Conservation (phyloP, 2,888 invertebrate genomes). For the Adineta ricciae region DNA sequence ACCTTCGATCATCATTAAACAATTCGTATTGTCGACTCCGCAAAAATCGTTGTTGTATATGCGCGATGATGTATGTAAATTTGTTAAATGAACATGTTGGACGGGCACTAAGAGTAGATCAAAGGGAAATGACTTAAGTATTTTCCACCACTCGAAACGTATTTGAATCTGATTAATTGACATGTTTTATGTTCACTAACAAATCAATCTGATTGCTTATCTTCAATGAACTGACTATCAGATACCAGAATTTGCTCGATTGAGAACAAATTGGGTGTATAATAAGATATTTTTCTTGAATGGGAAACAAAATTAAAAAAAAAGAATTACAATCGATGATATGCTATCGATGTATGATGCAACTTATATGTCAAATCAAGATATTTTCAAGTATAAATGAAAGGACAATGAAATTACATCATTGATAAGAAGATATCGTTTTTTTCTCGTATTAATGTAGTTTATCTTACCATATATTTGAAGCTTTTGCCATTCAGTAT, state of each 20-base stretch:
- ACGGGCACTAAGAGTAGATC: background rate
- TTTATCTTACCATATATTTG: slow-evolving; percentile 11
- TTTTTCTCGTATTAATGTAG: too few species aligned
- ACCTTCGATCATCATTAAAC: background rate
- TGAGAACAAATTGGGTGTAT: background rate
- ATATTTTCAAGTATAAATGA: background rate
- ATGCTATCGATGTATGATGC: background rate
- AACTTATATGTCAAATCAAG: background rate
- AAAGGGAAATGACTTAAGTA: too few species aligned
- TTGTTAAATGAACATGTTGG: background rate
- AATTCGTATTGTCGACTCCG: background rate
- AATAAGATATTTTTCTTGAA: background rate
- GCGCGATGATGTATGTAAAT: background rate
- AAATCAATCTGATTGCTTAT: too few species aligned
- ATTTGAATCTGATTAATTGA: background rate
- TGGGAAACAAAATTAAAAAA: background rate
- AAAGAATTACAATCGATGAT: background rate
- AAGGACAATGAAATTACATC: background rate
- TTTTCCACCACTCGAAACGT: background rate
- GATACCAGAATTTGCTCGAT: background rate
- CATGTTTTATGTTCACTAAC: background rate
- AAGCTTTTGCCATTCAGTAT: slow-evolving; percentile 5
- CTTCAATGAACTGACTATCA: background rate
- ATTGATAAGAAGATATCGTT: background rate
- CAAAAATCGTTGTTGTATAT: background rate